Evolutionary conservation across 2,113 vertebrate species (phyloP).

Genomic region (Gavia stellata): DNA sequence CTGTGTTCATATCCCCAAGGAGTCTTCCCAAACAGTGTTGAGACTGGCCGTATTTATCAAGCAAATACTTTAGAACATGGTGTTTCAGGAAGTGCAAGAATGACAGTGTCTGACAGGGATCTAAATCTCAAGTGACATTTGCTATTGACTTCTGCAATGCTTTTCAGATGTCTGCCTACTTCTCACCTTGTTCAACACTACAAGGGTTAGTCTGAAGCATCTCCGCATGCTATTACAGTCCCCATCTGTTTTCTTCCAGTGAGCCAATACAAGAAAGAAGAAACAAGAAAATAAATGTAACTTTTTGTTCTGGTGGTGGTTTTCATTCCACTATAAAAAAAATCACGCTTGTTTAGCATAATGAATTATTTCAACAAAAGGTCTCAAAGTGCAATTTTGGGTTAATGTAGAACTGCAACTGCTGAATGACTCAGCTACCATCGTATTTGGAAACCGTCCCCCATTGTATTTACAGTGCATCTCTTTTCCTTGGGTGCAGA

Average conservation of each 20-base stretch:
- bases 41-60: not conserved
- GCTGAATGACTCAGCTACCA: not conserved
- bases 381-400: not conserved
- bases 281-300: not conserved
- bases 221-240: not conserved
- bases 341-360: not conserved
- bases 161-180: constrained; percentile 30
- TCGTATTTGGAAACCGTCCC: not conserved
- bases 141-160: not conserved
- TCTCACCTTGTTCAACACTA: constrained; percentile 7
- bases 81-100: not conserved
- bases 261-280: not conserved
- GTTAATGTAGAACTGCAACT: not conserved
- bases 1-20: rapidly evolving
- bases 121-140: constrained; percentile 5
- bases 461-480: not conserved
- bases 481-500: not conserved
- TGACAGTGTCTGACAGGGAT: not conserved
- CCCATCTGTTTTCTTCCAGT: constrained; percentile 3
- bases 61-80: not conserved
- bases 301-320: not conserved
- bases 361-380: not conserved
- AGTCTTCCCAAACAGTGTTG: not conserved
- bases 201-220: not conserved
- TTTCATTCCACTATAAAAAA: not conserved